Evolutionary conservation across 2,888 invertebrate genomes (phyloP), one percentile per base, ranked within the genome.

Genomic region (Chouioia cunea): DNA sequence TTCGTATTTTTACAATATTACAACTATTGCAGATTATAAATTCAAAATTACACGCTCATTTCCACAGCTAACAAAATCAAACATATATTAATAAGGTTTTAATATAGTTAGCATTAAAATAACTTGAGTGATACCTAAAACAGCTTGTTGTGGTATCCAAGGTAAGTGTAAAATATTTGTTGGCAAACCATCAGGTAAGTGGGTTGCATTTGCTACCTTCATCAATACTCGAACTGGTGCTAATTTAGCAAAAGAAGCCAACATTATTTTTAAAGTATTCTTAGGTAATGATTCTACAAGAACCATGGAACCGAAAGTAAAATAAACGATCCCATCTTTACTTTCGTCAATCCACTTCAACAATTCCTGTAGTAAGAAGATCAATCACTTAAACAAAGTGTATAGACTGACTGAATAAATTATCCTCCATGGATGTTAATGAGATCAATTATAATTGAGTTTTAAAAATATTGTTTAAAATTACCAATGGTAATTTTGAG

Each of bases 281-380:
- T 63, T 53, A 0, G 79, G 78, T 14, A 83, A 58, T 0, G 78
- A 71, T 58, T 80, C 80, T n/a, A 80, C 73, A 22, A 73, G 65
- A 0, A 81, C 20, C 73, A 82, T 74, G 2, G 81, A 80, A 8
- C 83, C 83, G 0, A 83, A 68, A 16, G 79, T 76, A 60, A 83
- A 78, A 57, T 79, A 81, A 2, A 83, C 71, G 0, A 82, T 77
- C 1, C 83, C 83, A 1, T 77, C 66, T 3, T 62, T 56, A 20
- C 81, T 79, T 0, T 73, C 73, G 57, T 80, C 77, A 76, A 83
- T 53, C 79, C 80, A 83, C 22, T 77, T 65, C 48, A 77, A 43
- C 0, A 83, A 36, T 36, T 78, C 77, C 82, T 82, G 15, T 15
- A 36, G 60, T 47, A 58, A 53, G n/a, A n/a, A n/a, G n/a, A n/a